These are phyloP conservation scores for Leptinotarsa undecemlineata DNA, from an alignment of 1,140 invertebrate species.

Conservation along the genomic window DNA sequence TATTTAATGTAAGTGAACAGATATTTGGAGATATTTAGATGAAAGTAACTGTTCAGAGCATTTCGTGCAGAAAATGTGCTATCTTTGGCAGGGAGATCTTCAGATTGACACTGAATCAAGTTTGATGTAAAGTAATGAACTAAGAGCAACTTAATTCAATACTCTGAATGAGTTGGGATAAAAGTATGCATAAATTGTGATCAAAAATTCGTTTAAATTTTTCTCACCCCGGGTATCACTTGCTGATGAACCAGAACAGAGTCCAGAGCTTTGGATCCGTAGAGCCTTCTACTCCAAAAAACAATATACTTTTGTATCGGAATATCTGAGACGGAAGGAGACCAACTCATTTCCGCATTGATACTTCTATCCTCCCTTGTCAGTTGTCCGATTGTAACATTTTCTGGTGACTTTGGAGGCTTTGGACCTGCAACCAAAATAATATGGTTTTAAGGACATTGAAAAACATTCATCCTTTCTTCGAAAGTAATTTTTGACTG, in stretches of 20 bases:
- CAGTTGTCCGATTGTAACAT: conserved; percentile 62
- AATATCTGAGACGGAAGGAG: conserved; percentile 66
- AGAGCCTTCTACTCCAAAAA: conserved; percentile 65
- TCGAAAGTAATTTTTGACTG: too few relatives aligned
- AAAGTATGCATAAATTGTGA: too few relatives aligned
- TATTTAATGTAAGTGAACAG: too few relatives aligned
- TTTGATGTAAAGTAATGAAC: neutral
- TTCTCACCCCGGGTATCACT: conserved; percentile 62
- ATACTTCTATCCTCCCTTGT: conserved; percentile 59
- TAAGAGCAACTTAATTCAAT: neutral
- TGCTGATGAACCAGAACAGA: conserved; percentile 65
- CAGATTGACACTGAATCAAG: too few relatives aligned
- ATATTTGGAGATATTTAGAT: too few relatives aligned
- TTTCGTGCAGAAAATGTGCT: too few relatives aligned
- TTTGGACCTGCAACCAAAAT: conserved; percentile 59
- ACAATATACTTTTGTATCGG: conserved; percentile 65
- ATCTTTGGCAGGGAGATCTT: too few relatives aligned
- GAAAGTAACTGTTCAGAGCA: too few relatives aligned
- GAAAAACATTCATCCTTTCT: too few relatives aligned
- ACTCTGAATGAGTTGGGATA: too few relatives aligned
- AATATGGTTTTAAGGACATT: too few relatives aligned
- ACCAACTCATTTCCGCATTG: conserved; percentile 64
- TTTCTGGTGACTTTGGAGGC: conserved; percentile 66
- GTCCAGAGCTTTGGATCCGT: conserved; percentile 59
- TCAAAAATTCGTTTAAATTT: neutral